Evolutionary conservation across 2,888 invertebrate genomes (phyloP).

Genomic region (Lasioglossum figueresi): DNA sequence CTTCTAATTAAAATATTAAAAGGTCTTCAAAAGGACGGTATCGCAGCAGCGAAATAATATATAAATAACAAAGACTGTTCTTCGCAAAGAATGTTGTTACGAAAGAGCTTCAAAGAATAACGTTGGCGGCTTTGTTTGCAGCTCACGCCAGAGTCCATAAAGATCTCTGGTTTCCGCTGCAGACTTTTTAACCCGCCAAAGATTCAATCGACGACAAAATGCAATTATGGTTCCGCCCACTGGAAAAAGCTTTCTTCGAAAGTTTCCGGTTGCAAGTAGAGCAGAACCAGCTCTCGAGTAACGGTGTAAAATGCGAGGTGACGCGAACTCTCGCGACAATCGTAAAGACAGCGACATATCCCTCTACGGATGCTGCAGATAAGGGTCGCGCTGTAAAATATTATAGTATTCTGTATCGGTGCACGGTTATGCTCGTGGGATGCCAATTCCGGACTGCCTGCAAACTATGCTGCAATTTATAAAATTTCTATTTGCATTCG

Average conservation of each 20-base stretch:
- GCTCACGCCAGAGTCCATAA: not conserved
- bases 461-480: slow-evolving; percentile 18
- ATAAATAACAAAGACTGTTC: not conserved
- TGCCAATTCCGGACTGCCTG: slow-evolving; percentile 44
- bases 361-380: slow-evolving; percentile 15
- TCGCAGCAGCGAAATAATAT: not conserved
- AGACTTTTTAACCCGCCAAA: not conserved
- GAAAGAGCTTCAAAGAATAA: not conserved
- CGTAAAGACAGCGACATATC: slow-evolving; percentile 46
- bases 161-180: not conserved
- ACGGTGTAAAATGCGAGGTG: slow-evolving; percentile 41
- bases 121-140: not conserved
- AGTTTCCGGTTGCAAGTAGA: slow-evolving; percentile 30
- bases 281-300: slow-evolving; percentile 38
- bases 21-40: not conserved
- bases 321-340: slow-evolving; percentile 26
- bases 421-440: slow-evolving; percentile 50
- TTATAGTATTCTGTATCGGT: slow-evolving; percentile 61
- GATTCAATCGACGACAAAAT: slow-evolving; percentile 19
- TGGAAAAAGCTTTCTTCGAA: slow-evolving; percentile 9
- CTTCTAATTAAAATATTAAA: not conserved
- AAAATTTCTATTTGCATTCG: slow-evolving; percentile 26
- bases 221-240: not conserved
- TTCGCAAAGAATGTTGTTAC: not conserved
- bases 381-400: slow-evolving; percentile 40